Evolutionary conservation across 2,888 invertebrate species (phyloP), one percentile per base, ranked within the genome.

Genomic region (Eupeodes luniger): DNA sequence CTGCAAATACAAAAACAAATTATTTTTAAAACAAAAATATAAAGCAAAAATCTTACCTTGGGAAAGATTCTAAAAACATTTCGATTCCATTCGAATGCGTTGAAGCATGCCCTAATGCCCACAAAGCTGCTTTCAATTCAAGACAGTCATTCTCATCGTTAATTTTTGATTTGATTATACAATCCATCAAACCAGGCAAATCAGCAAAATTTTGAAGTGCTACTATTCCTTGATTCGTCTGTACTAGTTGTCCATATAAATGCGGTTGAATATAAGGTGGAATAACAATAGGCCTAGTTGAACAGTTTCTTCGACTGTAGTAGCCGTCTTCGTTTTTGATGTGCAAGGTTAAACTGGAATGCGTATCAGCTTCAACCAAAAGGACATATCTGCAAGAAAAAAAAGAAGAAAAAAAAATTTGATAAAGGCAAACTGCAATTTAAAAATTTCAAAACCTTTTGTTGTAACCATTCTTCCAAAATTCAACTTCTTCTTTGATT

Each of bases 21-120:
- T 12, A 72, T 36, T 64, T 47, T n/a, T 11, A 61, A 0, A n/a
- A 36, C 9, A n/a, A 1, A 16, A 51, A 62, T 47, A 44, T 2
- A 75, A 81, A 27, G 2, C 3, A 27, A 16, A 16, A 6, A n/a
- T 9, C 85, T 66, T 59, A 93, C 93, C 93, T 92, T n/a, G 91
- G 85, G 44, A 91, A 91, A 34, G 91, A 89, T 87, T 93, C 93
- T 78, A 96, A 95, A 47, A 98, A 94, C 91, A 96, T 95, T 70
- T 96, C 95, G 10, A 97, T 95, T 5, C 98, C 98, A 90, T 96
- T 95, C 0, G 95, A 94, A 9, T 97, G 96, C 0, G 96, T 96
- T 3, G 96, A 97, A 12, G 97, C 95, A 93, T 98, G 98, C 16
- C 98, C 98, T 70, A 97, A 92, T 2, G 97, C 97, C 99, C 99